Conservation (phyloP, 1,140 invertebrate genomes). For the Bombus pyrosoma region DNA sequence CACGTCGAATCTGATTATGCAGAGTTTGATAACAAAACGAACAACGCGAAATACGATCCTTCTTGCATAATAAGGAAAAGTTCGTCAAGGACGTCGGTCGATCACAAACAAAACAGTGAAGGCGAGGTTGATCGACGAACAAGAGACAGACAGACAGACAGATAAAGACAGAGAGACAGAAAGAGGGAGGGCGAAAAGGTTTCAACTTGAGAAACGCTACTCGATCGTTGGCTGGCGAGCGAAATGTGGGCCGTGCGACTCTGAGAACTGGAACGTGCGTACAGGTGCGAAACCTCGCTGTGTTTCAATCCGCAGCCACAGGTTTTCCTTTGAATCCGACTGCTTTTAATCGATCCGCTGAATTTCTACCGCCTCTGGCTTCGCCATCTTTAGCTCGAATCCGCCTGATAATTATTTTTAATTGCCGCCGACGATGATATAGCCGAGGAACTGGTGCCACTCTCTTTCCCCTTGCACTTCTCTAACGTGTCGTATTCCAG, state of each 20-base stretch:
- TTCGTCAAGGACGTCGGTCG: not conserved
- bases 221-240: conserved; percentile 29
- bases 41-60: not conserved
- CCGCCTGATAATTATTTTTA: conserved; percentile 49
- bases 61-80: conserved; percentile 17
- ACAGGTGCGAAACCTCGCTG: conserved; percentile 66
- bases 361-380: conserved; percentile 14
- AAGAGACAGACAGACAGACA: not conserved
- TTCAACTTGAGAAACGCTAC: conserved; percentile 10
- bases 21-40: not conserved
- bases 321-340: conserved; percentile 46
- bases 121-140: not conserved
- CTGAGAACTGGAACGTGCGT: conserved; percentile 70
- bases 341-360: conserved; percentile 43
- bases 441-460: not conserved
- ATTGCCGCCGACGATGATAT: conserved; percentile 35
- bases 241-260: conserved; percentile 65
- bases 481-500: not conserved
- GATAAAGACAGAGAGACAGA: not conserved
- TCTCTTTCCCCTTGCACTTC: not conserved
- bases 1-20: too few relatives aligned
- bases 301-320: conserved; percentile 35
- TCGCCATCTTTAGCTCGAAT: conserved; percentile 40
- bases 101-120: not conserved
- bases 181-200: not conserved